phyloP scores from a whole-genome alignment of 1,140 invertebrate species.

The Geopemphigus sp. region DNA sequence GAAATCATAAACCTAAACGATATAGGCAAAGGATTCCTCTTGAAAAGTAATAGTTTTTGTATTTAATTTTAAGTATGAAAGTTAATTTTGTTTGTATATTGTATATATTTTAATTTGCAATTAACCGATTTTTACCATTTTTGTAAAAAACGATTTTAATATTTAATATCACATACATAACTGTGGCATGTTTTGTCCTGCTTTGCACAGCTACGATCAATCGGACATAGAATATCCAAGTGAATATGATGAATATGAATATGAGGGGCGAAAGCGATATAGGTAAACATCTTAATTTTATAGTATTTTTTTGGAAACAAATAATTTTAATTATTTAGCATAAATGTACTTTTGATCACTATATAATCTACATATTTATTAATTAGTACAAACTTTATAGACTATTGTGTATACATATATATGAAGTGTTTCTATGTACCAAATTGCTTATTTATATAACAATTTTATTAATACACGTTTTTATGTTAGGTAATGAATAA shows the following conservation, averaged over 20 bases:
- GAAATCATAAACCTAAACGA: slow-evolving; percentile 55
- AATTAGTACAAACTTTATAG: too few relatives aligned
- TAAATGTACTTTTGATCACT: background rate
- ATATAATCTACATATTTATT: too few relatives aligned
- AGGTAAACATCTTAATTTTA: slow-evolving; percentile 42
- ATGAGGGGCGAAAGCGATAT: slow-evolving; percentile 50
- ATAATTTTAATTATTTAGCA: background rate
- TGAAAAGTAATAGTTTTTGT: slow-evolving; percentile 40
- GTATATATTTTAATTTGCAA: slow-evolving; percentile 40
- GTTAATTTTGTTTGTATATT: slow-evolving; percentile 48
- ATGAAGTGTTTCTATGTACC: background rate
- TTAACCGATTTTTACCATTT: slow-evolving; percentile 43
- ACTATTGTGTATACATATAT: background rate
- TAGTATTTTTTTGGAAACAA: background rate
- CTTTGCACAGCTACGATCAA: slow-evolving; percentile 51
- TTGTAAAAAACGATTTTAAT: too few relatives aligned
- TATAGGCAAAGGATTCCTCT: slow-evolving; percentile 49
- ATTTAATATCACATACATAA: slow-evolving; percentile 18
- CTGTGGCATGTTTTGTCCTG: slow-evolving; percentile 47
- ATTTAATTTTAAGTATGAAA: slow-evolving; percentile 16
- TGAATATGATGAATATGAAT: slow-evolving; percentile 53
- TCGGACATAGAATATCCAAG: slow-evolving; percentile 52
- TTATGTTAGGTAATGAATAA: background rate
- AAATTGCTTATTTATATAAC: slow-evolving; percentile 5
- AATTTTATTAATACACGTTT: background rate